Conservation (phyloP, 2,888 invertebrate genomes). For the Mimas tiliae region DNA sequence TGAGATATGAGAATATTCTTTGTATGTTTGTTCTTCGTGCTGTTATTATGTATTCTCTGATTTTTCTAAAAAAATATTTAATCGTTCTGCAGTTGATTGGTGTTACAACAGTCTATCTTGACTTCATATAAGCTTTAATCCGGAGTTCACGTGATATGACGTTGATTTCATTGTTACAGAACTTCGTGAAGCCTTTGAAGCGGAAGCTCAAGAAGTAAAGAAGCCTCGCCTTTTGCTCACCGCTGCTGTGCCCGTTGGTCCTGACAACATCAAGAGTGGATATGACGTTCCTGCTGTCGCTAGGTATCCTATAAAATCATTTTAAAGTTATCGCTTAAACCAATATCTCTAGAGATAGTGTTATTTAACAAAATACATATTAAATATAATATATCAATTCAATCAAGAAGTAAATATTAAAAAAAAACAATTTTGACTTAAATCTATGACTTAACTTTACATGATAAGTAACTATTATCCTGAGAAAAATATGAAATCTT, state of each 20-base stretch:
- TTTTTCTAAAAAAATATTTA: no score
- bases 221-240: conserved; percentile 92
- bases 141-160: not conserved
- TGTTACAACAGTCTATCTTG: not conserved
- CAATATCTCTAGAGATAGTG: conserved; percentile 1
- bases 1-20: not conserved
- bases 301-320: conserved; percentile 75
- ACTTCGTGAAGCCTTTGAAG: conserved; percentile 95
- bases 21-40: not conserved
- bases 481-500: not conserved
- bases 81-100: no score
- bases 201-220: conserved; percentile 95
- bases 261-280: conserved; percentile 95
- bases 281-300: conserved; percentile 97
- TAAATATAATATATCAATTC: no score
- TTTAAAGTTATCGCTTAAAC: no score
- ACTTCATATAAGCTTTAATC: not conserved
- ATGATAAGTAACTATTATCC: not conserved
- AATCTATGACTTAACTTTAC: no score
- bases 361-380: no score
- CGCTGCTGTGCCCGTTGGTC: conserved; percentile 97
- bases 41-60: no score
- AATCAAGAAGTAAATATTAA: no score
- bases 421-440: no score
- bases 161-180: conserved; percentile 81